phyloP scores from a whole-genome alignment of 2,113 vertebrate genomes.

The Grammomys dolichurus region DNA sequence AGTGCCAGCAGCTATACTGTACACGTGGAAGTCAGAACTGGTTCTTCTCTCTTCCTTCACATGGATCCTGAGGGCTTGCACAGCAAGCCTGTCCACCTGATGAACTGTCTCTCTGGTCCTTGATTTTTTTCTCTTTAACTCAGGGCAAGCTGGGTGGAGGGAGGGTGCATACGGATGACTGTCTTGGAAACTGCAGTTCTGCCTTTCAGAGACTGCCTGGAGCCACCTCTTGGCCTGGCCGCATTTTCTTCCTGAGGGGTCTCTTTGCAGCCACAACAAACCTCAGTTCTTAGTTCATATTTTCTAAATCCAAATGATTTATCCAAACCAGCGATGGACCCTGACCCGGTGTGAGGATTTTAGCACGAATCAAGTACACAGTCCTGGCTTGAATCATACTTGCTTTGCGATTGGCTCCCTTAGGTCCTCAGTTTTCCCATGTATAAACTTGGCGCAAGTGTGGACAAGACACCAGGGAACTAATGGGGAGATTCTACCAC shows the following conservation, averaged over 20 bases:
- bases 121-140: not conserved
- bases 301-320: not conserved
- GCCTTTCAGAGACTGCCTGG: not conserved
- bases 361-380: too few species aligned
- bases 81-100: not conserved
- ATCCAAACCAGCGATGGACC: not conserved
- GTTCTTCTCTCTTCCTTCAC: not conserved
- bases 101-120: not conserved
- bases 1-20: too few species aligned
- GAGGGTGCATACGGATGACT: not conserved
- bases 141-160: not conserved
- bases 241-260: not conserved
- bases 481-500: rapidly evolving
- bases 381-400: not conserved
- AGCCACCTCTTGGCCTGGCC: not conserved
- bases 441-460: not conserved
- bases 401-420: not conserved
- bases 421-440: not conserved
- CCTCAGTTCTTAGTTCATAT: rapidly evolving
- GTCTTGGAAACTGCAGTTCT: not conserved
- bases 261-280: not conserved
- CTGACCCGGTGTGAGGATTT: too few species aligned
- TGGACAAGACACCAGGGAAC: not conserved
- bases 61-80: not conserved
- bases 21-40: not conserved